Evolutionary conservation across 2,888 invertebrate species (phyloP).

Genomic region (Ligdia adustata): DNA sequence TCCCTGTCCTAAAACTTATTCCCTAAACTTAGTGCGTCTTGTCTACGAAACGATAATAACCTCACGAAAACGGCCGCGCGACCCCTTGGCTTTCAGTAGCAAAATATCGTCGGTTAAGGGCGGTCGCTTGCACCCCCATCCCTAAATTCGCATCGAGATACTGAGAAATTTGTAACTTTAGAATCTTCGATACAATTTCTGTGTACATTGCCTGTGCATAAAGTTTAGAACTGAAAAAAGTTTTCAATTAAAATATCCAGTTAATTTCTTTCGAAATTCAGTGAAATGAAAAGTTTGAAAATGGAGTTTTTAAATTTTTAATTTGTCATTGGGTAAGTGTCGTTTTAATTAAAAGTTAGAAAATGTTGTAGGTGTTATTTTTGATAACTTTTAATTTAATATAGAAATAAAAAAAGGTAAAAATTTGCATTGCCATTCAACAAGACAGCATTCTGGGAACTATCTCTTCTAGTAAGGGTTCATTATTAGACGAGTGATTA

Average conservation of each 20-base stretch:
- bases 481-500: too few species aligned
- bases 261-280: constrained; percentile 10
- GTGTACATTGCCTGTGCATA: constrained; percentile 3
- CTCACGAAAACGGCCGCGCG: constrained; percentile 13
- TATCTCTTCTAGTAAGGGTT: too few species aligned
- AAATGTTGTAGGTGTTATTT: too few species aligned
- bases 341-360: constrained; percentile 10
- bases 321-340: constrained; percentile 18
- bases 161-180: background rate
- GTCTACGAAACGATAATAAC: constrained; percentile 12
- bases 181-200: background rate
- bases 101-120: constrained; percentile 10
- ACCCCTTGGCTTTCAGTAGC: constrained; percentile 27
- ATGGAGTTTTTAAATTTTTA: constrained; percentile 16
- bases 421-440: too few species aligned
- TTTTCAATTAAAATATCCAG: constrained; percentile 5
- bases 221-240: constrained; percentile 2
- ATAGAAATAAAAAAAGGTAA: too few species aligned
- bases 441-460: too few species aligned
- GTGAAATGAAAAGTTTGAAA: constrained; percentile 25
- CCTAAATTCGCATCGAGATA: constrained; percentile 3
- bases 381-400: too few species aligned
- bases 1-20: too few species aligned
- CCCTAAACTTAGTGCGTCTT: background rate
- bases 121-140: constrained; percentile 23